A percentile compares a stretch with the other conserved stretches of the same genome.
Conservation (phyloP, 2,888 invertebrate species). For the Acrobasis suavella region DNA sequence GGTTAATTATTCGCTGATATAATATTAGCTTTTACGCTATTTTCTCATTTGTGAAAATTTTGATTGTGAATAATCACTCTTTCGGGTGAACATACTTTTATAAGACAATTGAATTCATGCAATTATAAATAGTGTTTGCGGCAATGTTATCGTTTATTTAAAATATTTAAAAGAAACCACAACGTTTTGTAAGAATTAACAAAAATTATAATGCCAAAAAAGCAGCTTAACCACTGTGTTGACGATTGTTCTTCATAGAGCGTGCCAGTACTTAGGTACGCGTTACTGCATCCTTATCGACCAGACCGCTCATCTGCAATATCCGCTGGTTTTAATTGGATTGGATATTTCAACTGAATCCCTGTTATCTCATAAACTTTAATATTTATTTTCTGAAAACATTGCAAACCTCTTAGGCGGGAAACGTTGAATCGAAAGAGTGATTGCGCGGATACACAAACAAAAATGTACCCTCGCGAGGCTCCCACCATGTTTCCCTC, state of each 20-base stretch:
- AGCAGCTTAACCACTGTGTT: slow-evolving; percentile 29
- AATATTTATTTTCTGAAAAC: slow-evolving; percentile 51
- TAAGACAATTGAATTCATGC: slow-evolving; percentile 22
- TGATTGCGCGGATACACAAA: slow-evolving; percentile 69
- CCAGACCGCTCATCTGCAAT: slow-evolving; percentile 55
- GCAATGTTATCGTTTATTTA: background rate
- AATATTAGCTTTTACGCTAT: slow-evolving; percentile 60
- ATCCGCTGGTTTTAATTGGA: slow-evolving; percentile 32
- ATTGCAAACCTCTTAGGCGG: slow-evolving; percentile 67
- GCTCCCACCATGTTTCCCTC: slow-evolving; percentile 66
- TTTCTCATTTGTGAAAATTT: slow-evolving; percentile 54
- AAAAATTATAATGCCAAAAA: background rate
- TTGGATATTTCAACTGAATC: slow-evolving; percentile 7
- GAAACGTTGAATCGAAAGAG: slow-evolving; percentile 60
- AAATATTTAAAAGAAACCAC: slow-evolving; percentile 4
- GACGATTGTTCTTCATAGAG: slow-evolving; percentile 32
- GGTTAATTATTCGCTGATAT: slow-evolving; percentile 60
- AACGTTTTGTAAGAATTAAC: background rate
- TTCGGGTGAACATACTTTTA: slow-evolving; percentile 35
- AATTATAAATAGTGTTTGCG: slow-evolving; percentile 17
- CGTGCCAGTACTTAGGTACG: slow-evolving; percentile 6
- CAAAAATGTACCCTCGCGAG: slow-evolving; percentile 67
- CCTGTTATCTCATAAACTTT: background rate
- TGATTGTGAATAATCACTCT: slow-evolving; percentile 50
- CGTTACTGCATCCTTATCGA: slow-evolving; percentile 36